These are phyloP conservation scores for Drosophila pandora DNA, from an alignment of 1,140 invertebrate genomes.

Conservation along the genomic window DNA sequence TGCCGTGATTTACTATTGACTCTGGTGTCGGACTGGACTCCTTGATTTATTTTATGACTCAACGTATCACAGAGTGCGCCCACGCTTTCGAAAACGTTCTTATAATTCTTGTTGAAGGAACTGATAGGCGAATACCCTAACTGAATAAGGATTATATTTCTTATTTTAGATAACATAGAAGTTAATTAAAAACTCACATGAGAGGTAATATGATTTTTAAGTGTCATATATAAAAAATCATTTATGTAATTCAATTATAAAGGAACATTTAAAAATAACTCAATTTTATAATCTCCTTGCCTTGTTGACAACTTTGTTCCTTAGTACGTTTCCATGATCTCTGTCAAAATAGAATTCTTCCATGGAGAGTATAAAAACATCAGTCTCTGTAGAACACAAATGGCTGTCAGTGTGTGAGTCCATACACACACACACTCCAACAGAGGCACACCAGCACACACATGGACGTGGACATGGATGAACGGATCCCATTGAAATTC, in stretches of 20 bases:
- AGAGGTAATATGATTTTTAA: too few relatives aligned
- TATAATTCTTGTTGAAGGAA: not conserved
- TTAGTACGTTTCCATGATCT: conserved; percentile 2
- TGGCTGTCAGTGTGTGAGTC: conserved; percentile 10
- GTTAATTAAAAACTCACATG: too few relatives aligned
- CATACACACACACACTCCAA: not conserved
- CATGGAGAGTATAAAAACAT: conserved; percentile 60
- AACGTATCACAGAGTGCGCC: conserved; percentile 57
- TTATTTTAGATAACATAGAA: too few relatives aligned
- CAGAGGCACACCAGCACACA: conserved; percentile 6
- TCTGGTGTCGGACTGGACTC: conserved; percentile 69
- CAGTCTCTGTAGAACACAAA: conserved; percentile 66
- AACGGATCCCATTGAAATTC: conserved; percentile 69
- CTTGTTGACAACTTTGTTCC: not conserved
- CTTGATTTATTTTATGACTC: conserved; percentile 81
- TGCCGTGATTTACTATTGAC: conserved; percentile 77
- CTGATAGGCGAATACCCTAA: not conserved
- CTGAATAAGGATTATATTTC: not conserved
- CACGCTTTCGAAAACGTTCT: conserved; percentile 10
- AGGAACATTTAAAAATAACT: too few relatives aligned
- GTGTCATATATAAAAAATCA: too few relatives aligned
- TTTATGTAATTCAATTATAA: too few relatives aligned
- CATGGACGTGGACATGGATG: conserved; percentile 42
- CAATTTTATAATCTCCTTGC: too few relatives aligned
- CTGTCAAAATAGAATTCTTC: conserved; percentile 7